Evolutionary conservation across 2,797 vertebrate genomes (phyloP).

Genomic region (Spheniscus humboldti): DNA sequence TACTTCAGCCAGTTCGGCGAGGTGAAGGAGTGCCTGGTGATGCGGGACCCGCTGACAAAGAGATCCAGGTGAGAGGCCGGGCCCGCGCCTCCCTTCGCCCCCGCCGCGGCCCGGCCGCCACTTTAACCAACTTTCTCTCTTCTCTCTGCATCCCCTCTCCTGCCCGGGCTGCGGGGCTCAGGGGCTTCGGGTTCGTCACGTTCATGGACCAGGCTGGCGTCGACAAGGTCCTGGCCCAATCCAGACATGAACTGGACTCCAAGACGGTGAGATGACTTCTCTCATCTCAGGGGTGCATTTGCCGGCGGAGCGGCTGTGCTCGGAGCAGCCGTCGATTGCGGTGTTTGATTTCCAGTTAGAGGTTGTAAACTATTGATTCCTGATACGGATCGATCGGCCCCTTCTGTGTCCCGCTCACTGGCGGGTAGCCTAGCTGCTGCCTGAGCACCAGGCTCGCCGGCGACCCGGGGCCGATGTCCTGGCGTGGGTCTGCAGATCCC

Average conservation of each 20-base stretch:
- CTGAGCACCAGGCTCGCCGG: not conserved
- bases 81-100: conserved; percentile 51
- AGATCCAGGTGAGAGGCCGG: conserved; percentile 90
- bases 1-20: conserved; percentile 99
- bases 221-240: conserved; percentile 98
- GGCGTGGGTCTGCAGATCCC: not conserved
- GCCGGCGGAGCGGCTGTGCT: not conserved
- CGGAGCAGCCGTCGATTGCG: not conserved
- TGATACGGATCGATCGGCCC: not conserved
- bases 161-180: conserved; percentile 62
- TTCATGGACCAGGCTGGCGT: conserved; percentile 98
- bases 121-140: conserved; percentile 66
- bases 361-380: conserved; percentile 2
- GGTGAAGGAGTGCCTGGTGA: conserved; percentile 99
- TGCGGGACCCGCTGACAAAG: conserved; percentile 99
- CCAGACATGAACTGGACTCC: conserved; percentile 96
- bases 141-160: conserved; percentile 23
- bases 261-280: conserved; percentile 90
- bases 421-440: not conserved
- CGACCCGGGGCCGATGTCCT: not conserved
- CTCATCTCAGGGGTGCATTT: conserved; percentile 16
- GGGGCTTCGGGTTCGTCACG: conserved; percentile 98
- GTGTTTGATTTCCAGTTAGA: conserved; percentile 30
- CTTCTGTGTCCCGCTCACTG: not conserved
- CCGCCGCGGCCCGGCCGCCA: conserved; percentile 57